Base-by-base conservation (phyloP, 2,888 invertebrate genomes). In the Pyrrhia umbra region DNA sequence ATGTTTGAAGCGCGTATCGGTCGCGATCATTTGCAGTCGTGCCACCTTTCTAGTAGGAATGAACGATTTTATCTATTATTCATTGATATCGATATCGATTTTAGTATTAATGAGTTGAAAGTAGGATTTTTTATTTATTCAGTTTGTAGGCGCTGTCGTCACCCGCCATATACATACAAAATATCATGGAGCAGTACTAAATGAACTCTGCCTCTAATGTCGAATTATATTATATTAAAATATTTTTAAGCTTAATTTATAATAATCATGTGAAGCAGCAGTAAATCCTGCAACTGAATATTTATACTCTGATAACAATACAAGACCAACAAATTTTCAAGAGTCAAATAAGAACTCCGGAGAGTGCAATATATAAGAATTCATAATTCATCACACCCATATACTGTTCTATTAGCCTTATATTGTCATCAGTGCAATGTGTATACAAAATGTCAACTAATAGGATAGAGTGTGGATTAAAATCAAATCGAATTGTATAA, bases 1-100 rank as follows among this genome's bases (percentile, higher is more conserved):
- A 23, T 65, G 40, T 20, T 27, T 4, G 21, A 47, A 46, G 46
- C 27, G 43, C 20, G 54, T 55, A 47, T 56, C 54, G 47, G 46
- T 50, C 45, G 58, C 60, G 54, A 45, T 62, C 59, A 21, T 52
- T 37, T 68, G 42, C 37, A 56, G 40, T 61, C 57, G 55, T 45
- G 61, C 59, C 65, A 60, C 27, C 59, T 46, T 39, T 55, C n/a
- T 43, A 34, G 2, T 52, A 52, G 13, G 54, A 40, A 51, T 56
- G 9, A 58, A 20, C 50, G 20, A 34, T 13, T 30, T 30, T 68
- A 37, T 23, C 25, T 8, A 23, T 50, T 6, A 30, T 27, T 27
- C n/a, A 47, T 40, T 25, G 46, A 16, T 27, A 46, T 56, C 34
- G 20, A 67, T 23, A 59, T 68, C 50, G 34, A 68, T 59, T 43